Base-by-base conservation (phyloP, 2,797 vertebrate genomes). In the Spondyliosoma cantharus region DNA sequence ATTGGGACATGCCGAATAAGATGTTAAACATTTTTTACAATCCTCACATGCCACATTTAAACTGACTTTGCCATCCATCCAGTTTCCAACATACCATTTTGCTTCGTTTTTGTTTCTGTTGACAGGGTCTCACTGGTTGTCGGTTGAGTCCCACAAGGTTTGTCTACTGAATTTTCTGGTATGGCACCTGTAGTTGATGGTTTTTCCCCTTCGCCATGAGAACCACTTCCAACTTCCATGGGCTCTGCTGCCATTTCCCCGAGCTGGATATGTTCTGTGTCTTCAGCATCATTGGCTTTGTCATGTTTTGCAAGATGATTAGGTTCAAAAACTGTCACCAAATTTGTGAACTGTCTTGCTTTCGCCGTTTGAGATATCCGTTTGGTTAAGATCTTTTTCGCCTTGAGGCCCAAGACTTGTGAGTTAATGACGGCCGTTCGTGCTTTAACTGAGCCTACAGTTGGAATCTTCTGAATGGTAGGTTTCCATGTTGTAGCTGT, bases 371-470 rank as follows among this genome's bases (percentile, higher is more conserved):
- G 86, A 7, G 9, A 8, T 0, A 6, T 19, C 48, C 43, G 72
- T 42, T 60, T 65, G 14, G 17, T 27, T 15, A 61, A 56, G 5
- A 49, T 2, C 3, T 14, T 76, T 57, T 85, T 89, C 1, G 65
- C 77, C 75, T 85, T 87, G 4, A 76, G 65, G 43, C 80, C 50
- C 20, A 72, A 24, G 1, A 71, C 71, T 60, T 83, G 86, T 11
- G 71, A 53, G 49, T 78, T 76, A 7, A 29, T n/a, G 20, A 43
- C 42, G 15, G 12, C 13, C 0, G 13, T 5, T 3, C 2, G 19
- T 11, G 19, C 19, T 75, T 82, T 77, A 27, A 22, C 46, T 3
- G 59, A 62, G 16, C 9, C 22, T 72, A 37, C 37, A 37, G 37
- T 37, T 37, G 37, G 37, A 57, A n/a, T 32, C 58, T 54, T 68